Evolutionary conservation across 2,888 invertebrate species (phyloP), one percentile per base, ranked within the genome.

Genomic region (Trichogramma evanescens): DNA sequence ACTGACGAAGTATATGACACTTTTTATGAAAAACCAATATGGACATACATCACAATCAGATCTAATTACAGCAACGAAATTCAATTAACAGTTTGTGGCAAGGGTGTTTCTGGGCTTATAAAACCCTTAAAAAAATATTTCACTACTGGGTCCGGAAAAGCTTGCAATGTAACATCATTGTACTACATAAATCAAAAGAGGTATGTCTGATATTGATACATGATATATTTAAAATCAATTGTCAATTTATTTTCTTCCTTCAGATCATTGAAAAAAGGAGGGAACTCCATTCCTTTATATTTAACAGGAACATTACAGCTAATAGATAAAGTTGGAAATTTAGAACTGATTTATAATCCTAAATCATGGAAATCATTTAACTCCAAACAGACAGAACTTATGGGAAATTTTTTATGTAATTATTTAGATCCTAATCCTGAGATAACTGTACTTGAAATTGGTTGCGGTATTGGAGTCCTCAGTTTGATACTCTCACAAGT

Each of bases 241-340:
- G 2, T 44, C 45, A 44, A 55, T 46, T 38, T 26, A 45, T 45
- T 42, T 43, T 52, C 41, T 9, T 56, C 5, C 26, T 42, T 46
- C 44, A 64, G 62, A 56, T 57, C 57, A 9, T 57, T 55, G 13
- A 64, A 58, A 50, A 64, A 62, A 10, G 4, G 42, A 45, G 39
- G 54, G 9, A 45, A 55, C 40, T 43, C 54, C 55, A 41, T 41
- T 8, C 64, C 64, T 26, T 9, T 40, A 42, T 51, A 45, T 45
- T 4, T 64, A 9, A 38, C 26, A 42, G 64, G 64, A 39, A 6
- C 4, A 39, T 45, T 57, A 1, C 54, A 53, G 26, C 56, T 64
- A 39, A 60, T 57, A 61, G 64, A 64, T 56, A 64, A 64, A 61
- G 46, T 64, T 58, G 64, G 62, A 5, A 60, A 62, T 48, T 58